Conservation (phyloP, 2,113 vertebrate genomes). For the Eurystomus gularis region DNA sequence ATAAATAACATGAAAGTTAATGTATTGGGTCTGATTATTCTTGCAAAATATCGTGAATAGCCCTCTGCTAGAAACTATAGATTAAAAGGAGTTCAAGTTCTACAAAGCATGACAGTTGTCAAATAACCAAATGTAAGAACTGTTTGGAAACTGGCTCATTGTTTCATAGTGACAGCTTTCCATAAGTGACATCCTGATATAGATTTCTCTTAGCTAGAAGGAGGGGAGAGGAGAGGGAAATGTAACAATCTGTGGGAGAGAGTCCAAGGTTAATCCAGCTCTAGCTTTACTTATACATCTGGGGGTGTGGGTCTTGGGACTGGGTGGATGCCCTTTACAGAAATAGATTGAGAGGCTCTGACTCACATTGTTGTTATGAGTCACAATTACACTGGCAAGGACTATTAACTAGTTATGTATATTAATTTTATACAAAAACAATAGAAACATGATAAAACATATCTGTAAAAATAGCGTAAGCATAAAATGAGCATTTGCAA, state of each 20-base stretch:
- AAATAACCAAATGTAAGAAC: not conserved
- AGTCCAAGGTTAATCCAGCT: not conserved
- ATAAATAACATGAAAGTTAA: not conserved
- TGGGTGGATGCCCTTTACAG: not conserved
- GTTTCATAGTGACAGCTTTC: not conserved
- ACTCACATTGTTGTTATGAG: conserved; percentile 24
- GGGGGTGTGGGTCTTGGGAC: not conserved
- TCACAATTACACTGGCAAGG: not conserved
- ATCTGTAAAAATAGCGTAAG: not conserved
- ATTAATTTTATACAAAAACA: not conserved
- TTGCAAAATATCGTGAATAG: not conserved
- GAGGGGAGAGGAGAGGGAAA: not conserved
- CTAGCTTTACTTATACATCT: not conserved
- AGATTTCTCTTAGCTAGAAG: not conserved
- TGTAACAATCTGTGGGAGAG: not conserved
- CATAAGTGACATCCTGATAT: not conserved
- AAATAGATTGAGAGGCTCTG: not conserved
- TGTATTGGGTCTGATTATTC: not conserved
- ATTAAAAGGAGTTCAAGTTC: not conserved
- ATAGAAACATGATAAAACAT: not conserved
- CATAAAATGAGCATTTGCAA: too few relatives aligned
- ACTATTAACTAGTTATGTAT: not conserved
- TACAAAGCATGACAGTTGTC: not conserved
- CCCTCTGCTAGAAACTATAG: not conserved
- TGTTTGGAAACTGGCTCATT: not conserved